Conservation (phyloP, 1,140 invertebrate species). For the Homarus americanus region DNA sequence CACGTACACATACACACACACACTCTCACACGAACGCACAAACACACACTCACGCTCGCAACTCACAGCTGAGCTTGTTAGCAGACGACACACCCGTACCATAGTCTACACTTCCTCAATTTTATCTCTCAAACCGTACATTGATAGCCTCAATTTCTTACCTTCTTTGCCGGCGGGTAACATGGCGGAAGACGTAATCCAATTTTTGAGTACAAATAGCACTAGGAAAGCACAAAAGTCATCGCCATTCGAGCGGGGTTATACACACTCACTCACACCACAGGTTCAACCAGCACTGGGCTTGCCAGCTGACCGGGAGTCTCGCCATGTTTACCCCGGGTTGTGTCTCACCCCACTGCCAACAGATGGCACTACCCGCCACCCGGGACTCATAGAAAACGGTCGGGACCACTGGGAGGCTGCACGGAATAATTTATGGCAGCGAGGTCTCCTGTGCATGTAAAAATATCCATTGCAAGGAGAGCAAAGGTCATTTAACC, state of each 20-base stretch:
- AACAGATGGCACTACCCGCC: conserved; percentile 40
- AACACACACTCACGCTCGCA: background rate
- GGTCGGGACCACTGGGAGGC: conserved; percentile 3
- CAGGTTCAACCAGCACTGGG: conserved; percentile 58
- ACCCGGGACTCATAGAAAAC: conserved; percentile 29
- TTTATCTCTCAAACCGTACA: background rate
- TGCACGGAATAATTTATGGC: conserved; percentile 24
- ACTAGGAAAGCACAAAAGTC: conserved; percentile 61
- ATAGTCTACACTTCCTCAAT: conserved; percentile 2
- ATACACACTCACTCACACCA: conserved; percentile 58
- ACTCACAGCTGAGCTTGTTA: conserved; percentile 17
- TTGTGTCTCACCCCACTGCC: background rate
- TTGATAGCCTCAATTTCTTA: conserved; percentile 8
- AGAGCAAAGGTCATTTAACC: conserved; percentile 14
- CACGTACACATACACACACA: background rate
- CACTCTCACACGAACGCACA: background rate
- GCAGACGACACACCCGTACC: conserved; percentile 8
- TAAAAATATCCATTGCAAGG: conserved; percentile 19
- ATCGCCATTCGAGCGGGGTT: conserved; percentile 56
- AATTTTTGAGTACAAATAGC: conserved; percentile 55
- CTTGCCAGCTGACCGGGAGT: conserved; percentile 46
- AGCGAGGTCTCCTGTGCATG: conserved; percentile 12
- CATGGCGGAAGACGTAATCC: conserved; percentile 56
- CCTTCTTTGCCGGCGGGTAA: conserved; percentile 17
- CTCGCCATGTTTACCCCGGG: conserved; percentile 58